Evolutionary conservation across 2,888 invertebrate species (phyloP).

Genomic region (Catocala fraxini): DNA sequence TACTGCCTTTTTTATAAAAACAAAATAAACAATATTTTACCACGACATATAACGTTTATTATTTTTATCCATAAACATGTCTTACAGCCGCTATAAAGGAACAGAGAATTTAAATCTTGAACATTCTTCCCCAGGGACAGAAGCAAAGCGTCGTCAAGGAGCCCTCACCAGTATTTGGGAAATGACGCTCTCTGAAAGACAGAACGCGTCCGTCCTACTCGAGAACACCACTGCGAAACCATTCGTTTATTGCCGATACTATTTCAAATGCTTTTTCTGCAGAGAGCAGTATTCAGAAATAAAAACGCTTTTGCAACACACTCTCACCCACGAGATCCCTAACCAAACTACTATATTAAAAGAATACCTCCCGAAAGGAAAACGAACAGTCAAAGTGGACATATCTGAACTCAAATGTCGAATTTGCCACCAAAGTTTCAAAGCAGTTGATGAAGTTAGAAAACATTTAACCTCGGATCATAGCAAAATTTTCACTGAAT

Average conservation of each 20-base stretch:
- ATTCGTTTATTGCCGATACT: slow-evolving; percentile 74
- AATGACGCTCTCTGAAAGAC: slow-evolving; percentile 72
- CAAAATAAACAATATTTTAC: slow-evolving; percentile 13
- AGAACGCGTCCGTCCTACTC: slow-evolving; percentile 69
- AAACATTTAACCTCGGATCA: slow-evolving; percentile 64
- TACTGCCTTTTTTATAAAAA: neutral
- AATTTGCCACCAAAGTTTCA: slow-evolving; percentile 57
- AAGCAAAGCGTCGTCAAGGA: slow-evolving; percentile 57
- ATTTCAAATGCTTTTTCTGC: slow-evolving; percentile 77
- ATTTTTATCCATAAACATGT: neutral
- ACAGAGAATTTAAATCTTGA: slow-evolving; percentile 26
- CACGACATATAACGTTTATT: neutral
- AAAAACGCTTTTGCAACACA: slow-evolving; percentile 63
- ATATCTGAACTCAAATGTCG: slow-evolving; percentile 72
- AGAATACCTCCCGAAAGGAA: slow-evolving; percentile 70
- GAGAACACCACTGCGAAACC: slow-evolving; percentile 68
- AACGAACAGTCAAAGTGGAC: slow-evolving; percentile 73
- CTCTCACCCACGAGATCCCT: slow-evolving; percentile 61
- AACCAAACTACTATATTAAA: slow-evolving; percentile 60
- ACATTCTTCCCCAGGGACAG: slow-evolving; percentile 64
- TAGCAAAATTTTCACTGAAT: slow-evolving; percentile 62
- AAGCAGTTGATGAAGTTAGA: slow-evolving; percentile 61
- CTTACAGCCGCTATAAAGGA: too few species aligned
- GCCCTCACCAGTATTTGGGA: slow-evolving; percentile 75
- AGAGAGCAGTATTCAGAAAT: slow-evolving; percentile 68